Percentiles rank a stretch among this genome's conserved stretches.
Evolutionary conservation across 2,888 invertebrate genomes (phyloP).

Genomic region (Phytoseiulus persimilis): DNA sequence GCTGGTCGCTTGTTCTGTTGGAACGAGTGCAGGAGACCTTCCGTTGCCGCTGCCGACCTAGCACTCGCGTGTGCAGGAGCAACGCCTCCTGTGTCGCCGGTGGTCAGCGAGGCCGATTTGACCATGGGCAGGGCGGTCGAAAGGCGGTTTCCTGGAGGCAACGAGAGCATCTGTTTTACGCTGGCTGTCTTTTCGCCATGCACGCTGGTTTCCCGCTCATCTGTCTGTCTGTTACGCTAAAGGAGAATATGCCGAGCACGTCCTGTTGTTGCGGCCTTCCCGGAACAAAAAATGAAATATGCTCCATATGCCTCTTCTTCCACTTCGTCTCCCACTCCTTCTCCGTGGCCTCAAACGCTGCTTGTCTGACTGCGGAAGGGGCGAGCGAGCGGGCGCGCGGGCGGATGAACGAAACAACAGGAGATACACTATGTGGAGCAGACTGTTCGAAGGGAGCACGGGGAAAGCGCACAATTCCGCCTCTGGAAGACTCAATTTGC

Average conservation of each 20-base stretch:
- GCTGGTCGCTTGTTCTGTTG: background rate
- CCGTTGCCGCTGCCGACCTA: too few relatives aligned
- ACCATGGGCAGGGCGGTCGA: background rate
- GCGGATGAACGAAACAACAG: background rate
- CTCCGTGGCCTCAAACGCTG: background rate
- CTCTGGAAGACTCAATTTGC: background rate
- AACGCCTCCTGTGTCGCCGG: background rate
- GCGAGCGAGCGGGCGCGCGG: background rate
- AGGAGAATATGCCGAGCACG: background rate
- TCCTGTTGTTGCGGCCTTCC: background rate
- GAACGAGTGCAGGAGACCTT: too few relatives aligned
- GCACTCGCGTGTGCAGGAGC: background rate
- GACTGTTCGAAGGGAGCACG: background rate
- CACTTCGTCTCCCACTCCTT: background rate
- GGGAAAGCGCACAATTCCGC: background rate
- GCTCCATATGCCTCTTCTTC: background rate
- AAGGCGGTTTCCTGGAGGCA: background rate
- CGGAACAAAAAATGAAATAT: background rate
- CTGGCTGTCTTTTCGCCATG: background rate
- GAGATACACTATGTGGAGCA: background rate
- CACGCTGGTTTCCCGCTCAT: background rate
- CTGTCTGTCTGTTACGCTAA: background rate
- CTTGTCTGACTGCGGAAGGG: background rate
- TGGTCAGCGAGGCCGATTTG: background rate
- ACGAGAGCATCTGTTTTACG: background rate